Evolutionary conservation across 2,797 vertebrate species (phyloP).

Genomic region (Nyctalus aviator): DNA sequence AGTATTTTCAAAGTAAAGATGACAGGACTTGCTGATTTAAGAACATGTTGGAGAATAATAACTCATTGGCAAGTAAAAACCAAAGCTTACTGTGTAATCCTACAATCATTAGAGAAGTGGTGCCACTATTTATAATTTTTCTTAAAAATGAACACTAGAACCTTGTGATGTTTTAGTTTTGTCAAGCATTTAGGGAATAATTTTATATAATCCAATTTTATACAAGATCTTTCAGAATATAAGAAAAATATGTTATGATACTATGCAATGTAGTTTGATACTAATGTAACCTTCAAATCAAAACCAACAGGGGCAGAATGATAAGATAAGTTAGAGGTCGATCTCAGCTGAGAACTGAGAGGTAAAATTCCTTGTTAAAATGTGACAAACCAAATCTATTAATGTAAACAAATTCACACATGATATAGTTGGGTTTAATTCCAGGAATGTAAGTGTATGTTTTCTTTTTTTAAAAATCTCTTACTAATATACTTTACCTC

Average conservation of each 20-base stretch:
- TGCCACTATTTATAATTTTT: neutral
- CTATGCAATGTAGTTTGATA: neutral
- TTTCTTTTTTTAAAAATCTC: slow-evolving; percentile 31
- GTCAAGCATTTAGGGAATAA: neutral
- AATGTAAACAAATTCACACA: neutral
- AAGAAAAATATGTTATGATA: neutral
- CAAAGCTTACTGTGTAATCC: slow-evolving; percentile 42
- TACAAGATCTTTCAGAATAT: neutral
- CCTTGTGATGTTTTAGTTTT: neutral
- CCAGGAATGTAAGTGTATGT: neutral
- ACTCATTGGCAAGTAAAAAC: slow-evolving; percentile 71
- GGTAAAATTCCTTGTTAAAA: slow-evolving; percentile 2
- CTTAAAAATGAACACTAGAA: neutral
- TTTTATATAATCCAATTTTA: neutral
- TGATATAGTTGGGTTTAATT: neutral
- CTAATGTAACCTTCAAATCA: neutral
- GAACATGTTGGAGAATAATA: slow-evolving; percentile 64
- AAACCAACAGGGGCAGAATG: neutral
- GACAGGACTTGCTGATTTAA: neutral
- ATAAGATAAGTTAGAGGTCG: neutral
- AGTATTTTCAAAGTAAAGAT: neutral
- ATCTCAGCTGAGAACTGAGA: neutral
- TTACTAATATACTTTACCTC: neutral
- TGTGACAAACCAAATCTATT: neutral
- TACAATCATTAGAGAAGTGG: neutral